phyloP scores from a whole-genome alignment of 64 coral and sea anemone species.

The Dendrophyllia cribrosa region DNA sequence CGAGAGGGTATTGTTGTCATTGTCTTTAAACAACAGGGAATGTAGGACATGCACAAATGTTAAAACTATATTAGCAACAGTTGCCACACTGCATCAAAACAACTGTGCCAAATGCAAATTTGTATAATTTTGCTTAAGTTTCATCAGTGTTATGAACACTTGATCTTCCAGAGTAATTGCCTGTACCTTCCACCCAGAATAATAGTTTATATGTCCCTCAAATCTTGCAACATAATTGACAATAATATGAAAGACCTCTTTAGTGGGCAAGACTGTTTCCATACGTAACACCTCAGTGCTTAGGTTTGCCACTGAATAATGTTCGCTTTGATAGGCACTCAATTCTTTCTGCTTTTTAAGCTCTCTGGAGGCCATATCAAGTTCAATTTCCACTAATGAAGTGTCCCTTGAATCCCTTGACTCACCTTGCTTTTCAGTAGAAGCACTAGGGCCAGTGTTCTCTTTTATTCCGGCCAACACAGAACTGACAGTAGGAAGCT shows the following conservation, averaged over 20 bases:
- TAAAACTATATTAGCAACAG: no score
- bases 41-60: no score
- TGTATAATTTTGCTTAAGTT: no score
- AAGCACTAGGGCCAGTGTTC: background rate
- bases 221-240: slow-evolving; percentile 37
- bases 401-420: background rate
- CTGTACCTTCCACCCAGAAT: no score
- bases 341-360: background rate
- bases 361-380: slow-evolving; percentile 30
- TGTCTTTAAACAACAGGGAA: no score
- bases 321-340: background rate
- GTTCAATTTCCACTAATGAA: background rate
- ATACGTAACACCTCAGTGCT: slow-evolving; percentile 5
- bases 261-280: slow-evolving; percentile 34
- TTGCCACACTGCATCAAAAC: no score
- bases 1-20: slow-evolving; percentile 40
- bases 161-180: no score
- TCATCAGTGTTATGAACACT: no score
- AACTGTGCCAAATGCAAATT: no score
- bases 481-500: background rate
- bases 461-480: background rate
- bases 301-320: slow-evolving; percentile 31
- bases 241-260: slow-evolving; percentile 4
- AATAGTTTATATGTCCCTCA: no score
- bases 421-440: background rate